A percentile compares a stretch with the other conserved stretches of the same genome.
These are phyloP conservation scores for Paracyclopina nana DNA, from an alignment of 1,140 invertebrate species.

Conservation along the genomic window DNA sequence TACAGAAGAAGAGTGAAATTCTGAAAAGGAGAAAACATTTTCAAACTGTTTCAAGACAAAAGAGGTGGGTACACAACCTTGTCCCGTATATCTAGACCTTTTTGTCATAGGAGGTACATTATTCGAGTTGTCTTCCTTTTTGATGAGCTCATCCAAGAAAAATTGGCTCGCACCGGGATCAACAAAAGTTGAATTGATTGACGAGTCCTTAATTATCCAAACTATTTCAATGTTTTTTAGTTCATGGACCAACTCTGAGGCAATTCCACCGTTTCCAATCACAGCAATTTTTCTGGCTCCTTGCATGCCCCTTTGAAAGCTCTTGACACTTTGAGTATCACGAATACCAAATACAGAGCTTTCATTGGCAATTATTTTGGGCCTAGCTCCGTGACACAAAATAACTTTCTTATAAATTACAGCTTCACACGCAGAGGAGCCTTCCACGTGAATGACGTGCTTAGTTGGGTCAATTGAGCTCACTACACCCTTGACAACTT, in stretches of 20 bases:
- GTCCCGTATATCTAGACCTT: constrained; percentile 27
- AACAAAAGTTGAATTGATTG: constrained; percentile 77
- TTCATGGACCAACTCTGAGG: constrained; percentile 71
- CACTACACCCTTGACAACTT: neutral
- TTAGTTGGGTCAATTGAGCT: neutral
- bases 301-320: constrained; percentile 47
- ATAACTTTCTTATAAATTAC: constrained; percentile 64
- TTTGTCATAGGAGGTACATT: constrained; percentile 22
- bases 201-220: constrained; percentile 82
- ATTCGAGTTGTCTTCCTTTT: constrained; percentile 22
- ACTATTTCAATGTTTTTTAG: constrained; percentile 59
- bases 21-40: constrained; percentile 15
- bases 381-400: constrained; percentile 66
- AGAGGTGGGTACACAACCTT: constrained; percentile 16
- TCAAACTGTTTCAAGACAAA: constrained; percentile 27
- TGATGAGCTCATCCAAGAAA: constrained; percentile 42
- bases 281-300: constrained; percentile 49
- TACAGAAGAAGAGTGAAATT: too few relatives aligned
- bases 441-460: neutral
- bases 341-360: constrained; percentile 60
- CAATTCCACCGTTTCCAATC: constrained; percentile 92
- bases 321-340: constrained; percentile 79
- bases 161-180: constrained; percentile 90
- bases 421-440: constrained; percentile 24
- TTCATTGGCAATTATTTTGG: constrained; percentile 45